Evolutionary conservation across 2,888 invertebrate genomes (phyloP).

Genomic region (Kuschelorhynchus macadamiae): DNA sequence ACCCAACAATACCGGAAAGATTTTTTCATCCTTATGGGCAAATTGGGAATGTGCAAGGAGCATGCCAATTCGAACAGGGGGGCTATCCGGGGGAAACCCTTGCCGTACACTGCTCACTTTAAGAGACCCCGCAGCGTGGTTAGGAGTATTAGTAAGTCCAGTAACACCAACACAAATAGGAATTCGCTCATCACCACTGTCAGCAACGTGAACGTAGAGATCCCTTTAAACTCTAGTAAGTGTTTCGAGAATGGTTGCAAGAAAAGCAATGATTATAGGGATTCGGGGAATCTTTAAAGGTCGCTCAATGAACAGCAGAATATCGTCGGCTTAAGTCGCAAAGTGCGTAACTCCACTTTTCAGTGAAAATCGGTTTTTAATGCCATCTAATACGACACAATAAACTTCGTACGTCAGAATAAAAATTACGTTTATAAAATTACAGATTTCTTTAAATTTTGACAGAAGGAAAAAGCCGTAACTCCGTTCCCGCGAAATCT

Average conservation of each 20-base stretch:
- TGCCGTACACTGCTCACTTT: slow-evolving; percentile 38
- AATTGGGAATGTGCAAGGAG: slow-evolving; percentile 69
- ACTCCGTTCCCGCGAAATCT: no score
- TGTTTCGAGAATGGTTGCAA: slow-evolving; percentile 20
- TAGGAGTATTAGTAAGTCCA: slow-evolving; percentile 33
- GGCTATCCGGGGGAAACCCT: slow-evolving; percentile 65
- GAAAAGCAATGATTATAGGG: slow-evolving; percentile 19
- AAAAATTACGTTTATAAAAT: no score
- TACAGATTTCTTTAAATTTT: no score
- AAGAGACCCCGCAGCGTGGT: slow-evolving; percentile 26
- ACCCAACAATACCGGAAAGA: slow-evolving; percentile 77
- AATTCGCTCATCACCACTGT: slow-evolving; percentile 46
- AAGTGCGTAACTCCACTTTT: no score
- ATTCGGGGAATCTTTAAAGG: slow-evolving; percentile 30
- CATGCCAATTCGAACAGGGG: slow-evolving; percentile 67
- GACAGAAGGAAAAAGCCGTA: no score
- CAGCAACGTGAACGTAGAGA: slow-evolving; percentile 42
- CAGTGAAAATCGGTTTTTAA: no score
- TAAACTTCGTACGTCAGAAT: no score
- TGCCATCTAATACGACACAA: no score
- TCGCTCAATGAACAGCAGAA: not conserved
- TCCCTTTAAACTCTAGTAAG: slow-evolving; percentile 24
- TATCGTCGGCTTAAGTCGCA: no score
- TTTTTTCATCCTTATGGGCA: slow-evolving; percentile 71
- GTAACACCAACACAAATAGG: slow-evolving; percentile 33